Evolutionary conservation across 2,888 invertebrate genomes (phyloP).

Genomic region (Iselma pallidipennis): DNA sequence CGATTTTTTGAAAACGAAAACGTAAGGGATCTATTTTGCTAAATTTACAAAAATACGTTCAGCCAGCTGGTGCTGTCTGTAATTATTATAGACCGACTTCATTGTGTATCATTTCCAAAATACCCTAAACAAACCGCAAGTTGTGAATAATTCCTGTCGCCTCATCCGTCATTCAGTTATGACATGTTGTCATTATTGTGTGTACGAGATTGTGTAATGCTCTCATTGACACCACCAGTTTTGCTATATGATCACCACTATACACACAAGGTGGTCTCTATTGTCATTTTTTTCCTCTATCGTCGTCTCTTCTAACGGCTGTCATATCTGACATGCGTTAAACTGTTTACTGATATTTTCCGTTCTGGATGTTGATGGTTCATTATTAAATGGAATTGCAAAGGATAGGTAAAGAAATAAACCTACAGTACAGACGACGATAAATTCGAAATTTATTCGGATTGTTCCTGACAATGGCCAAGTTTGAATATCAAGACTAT

Average conservation of each 20-base stretch:
- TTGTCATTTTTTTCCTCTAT: conserved; percentile 39
- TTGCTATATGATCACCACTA: conserved; percentile 28
- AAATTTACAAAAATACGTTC: neutral
- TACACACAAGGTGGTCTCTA: conserved; percentile 36
- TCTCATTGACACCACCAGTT: conserved; percentile 39
- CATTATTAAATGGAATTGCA: conserved; percentile 15
- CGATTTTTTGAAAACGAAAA: neutral
- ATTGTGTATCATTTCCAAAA: conserved; percentile 6
- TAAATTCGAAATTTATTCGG: conserved; percentile 24
- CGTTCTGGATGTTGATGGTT: neutral
- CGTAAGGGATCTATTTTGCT: neutral
- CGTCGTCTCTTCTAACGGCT: conserved; percentile 39
- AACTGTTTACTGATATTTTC: conserved; percentile 45
- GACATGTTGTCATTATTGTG: conserved; percentile 47
- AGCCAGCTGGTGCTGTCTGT: neutral
- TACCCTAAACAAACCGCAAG: conserved; percentile 29
- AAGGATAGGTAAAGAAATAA: no score
- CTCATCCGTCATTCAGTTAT: conserved; percentile 50
- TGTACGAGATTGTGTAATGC: conserved; percentile 44
- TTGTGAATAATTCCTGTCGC: conserved; percentile 36
- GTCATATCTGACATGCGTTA: conserved; percentile 46
- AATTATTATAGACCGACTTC: conserved; percentile 11
- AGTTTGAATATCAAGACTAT: conserved; percentile 32
- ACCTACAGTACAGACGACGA: conserved; percentile 12
- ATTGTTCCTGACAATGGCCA: conserved; percentile 17